These are phyloP conservation scores for Leptobrachium ailaonicum DNA, from an alignment of 2,113 vertebrate genomes.

Conservation along the genomic window DNA sequence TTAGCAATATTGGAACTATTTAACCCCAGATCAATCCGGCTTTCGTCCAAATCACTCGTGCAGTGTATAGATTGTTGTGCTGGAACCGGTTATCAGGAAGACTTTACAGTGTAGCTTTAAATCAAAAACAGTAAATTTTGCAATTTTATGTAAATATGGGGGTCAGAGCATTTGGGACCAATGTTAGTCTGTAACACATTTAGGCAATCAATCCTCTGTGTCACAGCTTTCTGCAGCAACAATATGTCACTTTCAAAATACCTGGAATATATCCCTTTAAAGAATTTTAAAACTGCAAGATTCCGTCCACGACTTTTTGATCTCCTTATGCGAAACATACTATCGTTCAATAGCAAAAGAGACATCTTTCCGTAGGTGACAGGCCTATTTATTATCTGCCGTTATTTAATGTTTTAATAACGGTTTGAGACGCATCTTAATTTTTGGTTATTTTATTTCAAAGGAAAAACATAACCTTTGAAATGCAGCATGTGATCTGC, in stretches of 20 bases:
- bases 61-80: no score
- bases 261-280: conserved; percentile 19
- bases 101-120: not conserved
- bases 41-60: no score
- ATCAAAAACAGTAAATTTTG: not conserved
- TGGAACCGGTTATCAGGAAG: no score
- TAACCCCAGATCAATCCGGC: no score
- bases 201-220: conserved; percentile 29
- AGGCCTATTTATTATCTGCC: conserved; percentile 33
- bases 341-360: conserved; percentile 1
- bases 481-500: conserved; percentile 1
- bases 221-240: conserved; percentile 16
- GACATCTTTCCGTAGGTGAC: conserved; percentile 20
- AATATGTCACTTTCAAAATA: conserved; percentile 30
- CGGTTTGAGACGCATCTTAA: conserved; percentile 5
- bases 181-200: not conserved
- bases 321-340: conserved; percentile 43
- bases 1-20: no score
- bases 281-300: conserved; percentile 4
- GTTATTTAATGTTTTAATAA: conserved; percentile 3
- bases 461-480: conserved; percentile 10
- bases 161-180: not conserved
- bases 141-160: not conserved
- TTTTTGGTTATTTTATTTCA: conserved; percentile 17
- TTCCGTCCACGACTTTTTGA: conserved; percentile 25